Conservation (phyloP, 2,797 vertebrate genomes). For the Borostomias antarcticus region DNA sequence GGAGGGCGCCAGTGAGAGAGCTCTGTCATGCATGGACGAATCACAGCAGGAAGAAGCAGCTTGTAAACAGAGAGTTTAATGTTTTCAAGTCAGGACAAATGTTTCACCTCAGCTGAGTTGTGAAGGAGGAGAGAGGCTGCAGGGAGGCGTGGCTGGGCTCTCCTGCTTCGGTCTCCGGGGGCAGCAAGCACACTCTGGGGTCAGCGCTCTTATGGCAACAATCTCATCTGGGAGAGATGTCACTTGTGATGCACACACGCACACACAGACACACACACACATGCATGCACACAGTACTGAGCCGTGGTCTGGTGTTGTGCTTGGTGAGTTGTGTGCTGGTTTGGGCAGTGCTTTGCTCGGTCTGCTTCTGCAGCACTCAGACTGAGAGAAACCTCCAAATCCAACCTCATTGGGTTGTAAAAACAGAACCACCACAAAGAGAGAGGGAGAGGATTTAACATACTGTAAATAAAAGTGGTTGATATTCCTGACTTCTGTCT, state of each 20-base stretch:
- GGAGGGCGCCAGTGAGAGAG: slow-evolving; percentile 53
- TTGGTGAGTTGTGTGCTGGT: slow-evolving; percentile 66
- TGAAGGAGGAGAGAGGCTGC: slow-evolving; percentile 68
- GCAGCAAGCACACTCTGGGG: slow-evolving; percentile 26
- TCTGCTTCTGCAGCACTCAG: neutral
- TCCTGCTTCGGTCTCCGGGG: slow-evolving; percentile 30
- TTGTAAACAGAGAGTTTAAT: slow-evolving; percentile 54
- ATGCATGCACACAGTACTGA: neutral
- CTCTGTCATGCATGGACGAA: slow-evolving; percentile 5
- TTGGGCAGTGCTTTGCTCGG: slow-evolving; percentile 16
- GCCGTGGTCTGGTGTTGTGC: slow-evolving; percentile 37
- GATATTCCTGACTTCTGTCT: neutral
- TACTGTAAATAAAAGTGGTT: neutral
- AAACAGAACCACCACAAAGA: slow-evolving; percentile 46
- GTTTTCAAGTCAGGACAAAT: slow-evolving; percentile 29
- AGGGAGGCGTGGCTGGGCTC: slow-evolving; percentile 31
- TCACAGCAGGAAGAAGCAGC: slow-evolving; percentile 36
- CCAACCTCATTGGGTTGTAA: slow-evolving; percentile 16
- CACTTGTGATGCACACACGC: neutral
- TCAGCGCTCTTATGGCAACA: slow-evolving; percentile 35
- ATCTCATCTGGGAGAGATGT: slow-evolving; percentile 10
- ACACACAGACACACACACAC: neutral
- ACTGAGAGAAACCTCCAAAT: neutral
- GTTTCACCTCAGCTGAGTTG: slow-evolving; percentile 67
- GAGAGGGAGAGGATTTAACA: neutral